phyloP scores from a whole-genome alignment of 2,797 vertebrate genomes.

The Heliangelus exortis region DNA sequence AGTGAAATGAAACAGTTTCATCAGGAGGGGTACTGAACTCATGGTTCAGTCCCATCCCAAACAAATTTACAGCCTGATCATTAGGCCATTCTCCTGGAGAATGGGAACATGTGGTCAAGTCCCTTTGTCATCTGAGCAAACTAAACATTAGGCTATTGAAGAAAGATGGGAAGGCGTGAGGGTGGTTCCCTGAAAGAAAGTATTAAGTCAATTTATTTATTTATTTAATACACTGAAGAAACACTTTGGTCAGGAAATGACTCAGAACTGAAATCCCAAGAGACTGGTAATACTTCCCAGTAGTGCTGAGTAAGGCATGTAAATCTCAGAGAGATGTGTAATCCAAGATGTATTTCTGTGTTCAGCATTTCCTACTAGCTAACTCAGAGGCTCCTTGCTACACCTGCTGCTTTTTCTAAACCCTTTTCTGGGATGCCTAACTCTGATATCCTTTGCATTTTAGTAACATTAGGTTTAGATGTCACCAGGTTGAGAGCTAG shows the following conservation, averaged over 20 bases:
- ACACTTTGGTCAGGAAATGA: background rate
- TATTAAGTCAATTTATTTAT: background rate
- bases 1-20: background rate
- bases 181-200: background rate
- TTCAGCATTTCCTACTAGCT: slow-evolving; percentile 22
- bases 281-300: background rate
- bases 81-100: background rate
- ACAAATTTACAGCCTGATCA: background rate
- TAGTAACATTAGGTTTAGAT: background rate
- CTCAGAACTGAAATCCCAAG: background rate
- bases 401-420: background rate
- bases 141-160: background rate
- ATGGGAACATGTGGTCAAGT: background rate
- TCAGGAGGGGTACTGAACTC: rapidly evolving
- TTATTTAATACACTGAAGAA: background rate
- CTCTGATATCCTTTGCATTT: background rate
- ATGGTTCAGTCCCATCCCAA: background rate
- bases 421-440: background rate
- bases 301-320: slow-evolving; percentile 10
- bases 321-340: background rate
- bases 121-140: background rate
- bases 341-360: slow-evolving; percentile 2
- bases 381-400: background rate
- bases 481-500: background rate
- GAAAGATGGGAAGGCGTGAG: background rate